These are phyloP conservation scores for Phalanger gymnotis DNA, from an alignment of 2,797 vertebrate genomes.

Conservation along the genomic window DNA sequence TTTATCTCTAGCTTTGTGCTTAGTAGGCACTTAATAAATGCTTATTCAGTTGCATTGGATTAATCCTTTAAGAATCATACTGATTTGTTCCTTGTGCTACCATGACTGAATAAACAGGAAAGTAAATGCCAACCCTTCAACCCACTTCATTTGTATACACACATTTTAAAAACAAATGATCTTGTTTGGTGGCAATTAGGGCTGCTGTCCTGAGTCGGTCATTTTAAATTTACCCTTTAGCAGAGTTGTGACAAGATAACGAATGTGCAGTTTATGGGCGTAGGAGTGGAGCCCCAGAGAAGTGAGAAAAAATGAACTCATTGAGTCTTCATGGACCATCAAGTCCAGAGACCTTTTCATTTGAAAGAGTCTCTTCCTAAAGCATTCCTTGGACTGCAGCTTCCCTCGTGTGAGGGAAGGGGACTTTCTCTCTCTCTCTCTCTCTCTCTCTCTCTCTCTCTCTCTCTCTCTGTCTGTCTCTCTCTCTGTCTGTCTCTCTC, in stretches of 20 bases:
- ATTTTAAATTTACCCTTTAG: conserved; percentile 74
- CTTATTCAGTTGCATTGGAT: background rate
- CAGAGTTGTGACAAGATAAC: conserved; percentile 75
- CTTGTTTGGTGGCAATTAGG: conserved; percentile 70
- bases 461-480: conserved; percentile 42
- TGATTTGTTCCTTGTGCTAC: conserved; percentile 36
- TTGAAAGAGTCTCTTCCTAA: conserved; percentile 40
- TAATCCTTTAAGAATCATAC: conserved; percentile 56
- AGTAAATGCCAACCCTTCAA: conserved; percentile 48
- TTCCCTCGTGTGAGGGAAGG: conserved; percentile 47
- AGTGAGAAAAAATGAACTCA: conserved; percentile 68
- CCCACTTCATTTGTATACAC: conserved; percentile 55
- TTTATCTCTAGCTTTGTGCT: background rate
- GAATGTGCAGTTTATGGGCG: conserved; percentile 54
- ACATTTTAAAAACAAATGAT: conserved; percentile 60
- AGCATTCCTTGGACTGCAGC: conserved; percentile 34
- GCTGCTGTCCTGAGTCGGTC: conserved; percentile 60
- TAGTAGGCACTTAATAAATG: background rate
- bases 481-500: conserved; percentile 37
- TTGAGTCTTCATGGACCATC: conserved; percentile 70
- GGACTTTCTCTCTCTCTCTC: conserved; percentile 34
- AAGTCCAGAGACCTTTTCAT: conserved; percentile 63
- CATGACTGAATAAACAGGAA: conserved; percentile 49
- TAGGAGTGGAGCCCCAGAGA: conserved; percentile 51
- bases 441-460: conserved; percentile 51